phyloP scores from a whole-genome alignment of 1,140 invertebrate species.

The Trachymyrmex septentrionalis region DNA sequence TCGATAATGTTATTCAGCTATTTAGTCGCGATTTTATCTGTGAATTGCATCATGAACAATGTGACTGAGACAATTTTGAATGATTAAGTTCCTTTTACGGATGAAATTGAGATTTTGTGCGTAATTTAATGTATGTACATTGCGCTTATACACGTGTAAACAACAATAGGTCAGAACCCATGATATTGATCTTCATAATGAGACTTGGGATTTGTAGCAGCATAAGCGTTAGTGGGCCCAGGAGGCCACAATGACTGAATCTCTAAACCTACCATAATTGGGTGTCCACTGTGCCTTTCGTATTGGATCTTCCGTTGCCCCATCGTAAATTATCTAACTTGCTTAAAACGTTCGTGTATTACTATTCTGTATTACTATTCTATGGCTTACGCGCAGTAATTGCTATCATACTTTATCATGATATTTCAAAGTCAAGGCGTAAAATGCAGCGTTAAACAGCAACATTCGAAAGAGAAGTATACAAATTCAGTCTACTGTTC shows the following conservation, averaged over 20 bases:
- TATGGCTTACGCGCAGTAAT: background rate
- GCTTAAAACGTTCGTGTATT: background rate
- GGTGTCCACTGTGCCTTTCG: background rate
- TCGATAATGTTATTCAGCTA: background rate
- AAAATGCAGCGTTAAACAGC: background rate
- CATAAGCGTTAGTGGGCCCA: background rate
- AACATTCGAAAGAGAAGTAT: background rate
- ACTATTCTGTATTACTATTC: no score
- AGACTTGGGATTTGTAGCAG: constrained; percentile 26
- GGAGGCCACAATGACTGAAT: constrained; percentile 11
- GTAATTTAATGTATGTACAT: constrained; percentile 24
- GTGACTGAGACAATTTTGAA: background rate
- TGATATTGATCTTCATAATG: constrained; percentile 42
- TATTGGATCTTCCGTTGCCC: background rate
- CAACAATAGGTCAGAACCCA: background rate
- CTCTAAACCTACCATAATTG: constrained; percentile 39
- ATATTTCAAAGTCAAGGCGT: background rate
- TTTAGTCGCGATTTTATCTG: background rate
- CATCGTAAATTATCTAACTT: constrained; percentile 15
- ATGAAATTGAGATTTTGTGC: constrained; percentile 11
- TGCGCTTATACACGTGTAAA: constrained; percentile 6
- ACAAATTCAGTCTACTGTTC: background rate
- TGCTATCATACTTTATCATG: background rate
- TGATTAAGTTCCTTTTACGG: background rate
- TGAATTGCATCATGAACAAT: background rate